phyloP scores from a whole-genome alignment of 1,140 invertebrate species.

The Varroa destructor region DNA sequence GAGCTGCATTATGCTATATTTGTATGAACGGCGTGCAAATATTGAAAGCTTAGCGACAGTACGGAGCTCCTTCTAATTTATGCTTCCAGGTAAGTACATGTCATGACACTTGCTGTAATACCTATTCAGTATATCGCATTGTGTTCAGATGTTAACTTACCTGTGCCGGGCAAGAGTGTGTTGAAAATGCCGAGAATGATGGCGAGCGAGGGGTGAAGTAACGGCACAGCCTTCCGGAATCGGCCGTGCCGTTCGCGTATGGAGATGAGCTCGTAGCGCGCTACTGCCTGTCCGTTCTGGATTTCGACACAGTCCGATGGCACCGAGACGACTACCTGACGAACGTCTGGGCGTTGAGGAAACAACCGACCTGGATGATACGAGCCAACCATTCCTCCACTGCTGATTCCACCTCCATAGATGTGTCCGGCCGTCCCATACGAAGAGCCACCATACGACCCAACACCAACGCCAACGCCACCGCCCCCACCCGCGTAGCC shows the following conservation, averaged over 20 bases:
- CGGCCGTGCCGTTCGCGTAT: conserved; percentile 43
- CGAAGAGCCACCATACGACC: too few species aligned
- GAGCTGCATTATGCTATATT: too few species aligned
- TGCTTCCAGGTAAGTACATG: too few species aligned
- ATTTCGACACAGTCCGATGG: conserved; percentile 27
- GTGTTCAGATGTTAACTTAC: conserved; percentile 37
- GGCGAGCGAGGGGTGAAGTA: conserved; percentile 43
- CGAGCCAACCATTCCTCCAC: neutral
- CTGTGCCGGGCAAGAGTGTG: conserved; percentile 43
- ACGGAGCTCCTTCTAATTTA: too few species aligned
- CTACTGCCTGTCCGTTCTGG: neutral
- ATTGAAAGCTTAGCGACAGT: too few species aligned
- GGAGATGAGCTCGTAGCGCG: conserved; percentile 39
- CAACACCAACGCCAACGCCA: too few species aligned
- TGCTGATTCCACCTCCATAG: too few species aligned
- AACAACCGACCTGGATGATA: neutral
- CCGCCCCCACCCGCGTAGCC: too few species aligned
- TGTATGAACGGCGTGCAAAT: too few species aligned
- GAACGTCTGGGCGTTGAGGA: conserved; percentile 15
- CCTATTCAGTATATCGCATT: too few species aligned
- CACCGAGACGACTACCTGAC: conserved; percentile 24
- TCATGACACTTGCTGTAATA: too few species aligned
- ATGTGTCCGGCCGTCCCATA: too few species aligned
- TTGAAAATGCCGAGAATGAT: conserved; percentile 44
- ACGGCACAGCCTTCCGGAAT: conserved; percentile 44